Percentiles rank a stretch among this genome's conserved stretches.
Evolutionary conservation across 2,888 invertebrate genomes (phyloP).

Genomic region (Barypeithes pellucidus): DNA sequence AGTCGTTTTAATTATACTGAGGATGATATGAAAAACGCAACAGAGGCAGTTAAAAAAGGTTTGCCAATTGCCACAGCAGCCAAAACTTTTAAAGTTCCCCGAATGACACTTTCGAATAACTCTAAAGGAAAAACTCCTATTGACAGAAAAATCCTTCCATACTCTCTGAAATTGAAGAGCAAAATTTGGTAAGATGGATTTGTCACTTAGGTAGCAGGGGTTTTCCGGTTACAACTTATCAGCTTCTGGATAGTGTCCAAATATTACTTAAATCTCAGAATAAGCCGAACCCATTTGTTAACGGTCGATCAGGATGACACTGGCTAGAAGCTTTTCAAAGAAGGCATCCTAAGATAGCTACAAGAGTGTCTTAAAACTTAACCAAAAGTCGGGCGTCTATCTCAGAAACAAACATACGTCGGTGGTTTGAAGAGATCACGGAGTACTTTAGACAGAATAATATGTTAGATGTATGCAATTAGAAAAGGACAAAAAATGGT

Average conservation of each 20-base stretch:
- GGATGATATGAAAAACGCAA: too few relatives aligned
- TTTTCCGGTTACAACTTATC: slow-evolving; percentile 62
- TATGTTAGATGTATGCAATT: neutral
- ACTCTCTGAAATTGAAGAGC: too few relatives aligned
- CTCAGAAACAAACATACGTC: slow-evolving; percentile 58
- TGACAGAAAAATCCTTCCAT: too few relatives aligned
- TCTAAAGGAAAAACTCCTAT: too few relatives aligned
- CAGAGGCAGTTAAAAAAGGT: too few relatives aligned
- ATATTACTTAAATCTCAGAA: slow-evolving; percentile 54
- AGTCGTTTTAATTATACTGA: too few relatives aligned
- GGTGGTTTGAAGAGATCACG: slow-evolving; percentile 56
- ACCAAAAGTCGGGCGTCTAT: slow-evolving; percentile 56
- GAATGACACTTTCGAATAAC: too few relatives aligned
- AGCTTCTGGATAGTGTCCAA: slow-evolving; percentile 61
- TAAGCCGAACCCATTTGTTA: slow-evolving; percentile 55
- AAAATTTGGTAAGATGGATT: too few relatives aligned
- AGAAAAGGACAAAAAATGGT: slow-evolving; percentile 33
- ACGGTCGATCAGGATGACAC: slow-evolving; percentile 62
- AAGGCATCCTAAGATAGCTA: slow-evolving; percentile 60
- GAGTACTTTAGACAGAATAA: slow-evolving; percentile 18
- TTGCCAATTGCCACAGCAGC: too few relatives aligned
- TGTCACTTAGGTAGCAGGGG: slow-evolving; percentile 56
- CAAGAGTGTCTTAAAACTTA: slow-evolving; percentile 60
- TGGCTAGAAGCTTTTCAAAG: slow-evolving; percentile 63
- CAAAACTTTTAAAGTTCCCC: too few relatives aligned